A percentile compares a stretch with the other conserved stretches of the same genome.
Evolutionary conservation across 2,888 invertebrate species (phyloP).

Genomic region (Siphlonurus alternatus): DNA sequence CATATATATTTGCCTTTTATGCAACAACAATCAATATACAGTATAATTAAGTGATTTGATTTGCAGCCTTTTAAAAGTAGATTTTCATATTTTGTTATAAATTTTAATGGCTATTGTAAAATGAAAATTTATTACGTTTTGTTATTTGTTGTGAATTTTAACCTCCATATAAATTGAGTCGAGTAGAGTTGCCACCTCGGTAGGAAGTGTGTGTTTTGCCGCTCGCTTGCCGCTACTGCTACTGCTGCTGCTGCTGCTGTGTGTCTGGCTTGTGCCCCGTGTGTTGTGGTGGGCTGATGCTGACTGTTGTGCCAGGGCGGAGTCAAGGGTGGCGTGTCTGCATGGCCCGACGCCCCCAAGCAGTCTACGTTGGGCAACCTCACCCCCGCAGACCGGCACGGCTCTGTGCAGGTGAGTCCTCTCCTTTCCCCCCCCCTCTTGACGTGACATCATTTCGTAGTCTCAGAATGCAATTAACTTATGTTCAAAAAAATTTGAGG

Average conservation of each 20-base stretch:
- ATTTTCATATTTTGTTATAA: too few species aligned
- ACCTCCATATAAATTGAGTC: too few species aligned
- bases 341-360: constrained; percentile 75
- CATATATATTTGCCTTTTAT: too few species aligned
- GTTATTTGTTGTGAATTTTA: too few species aligned
- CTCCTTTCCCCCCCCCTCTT: neutral
- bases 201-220: too few species aligned
- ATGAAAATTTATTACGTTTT: too few species aligned
- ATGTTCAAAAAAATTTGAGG: neutral
- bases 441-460: neutral
- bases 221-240: neutral
- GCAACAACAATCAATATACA: too few species aligned
- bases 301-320: constrained; percentile 18
- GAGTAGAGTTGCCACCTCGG: too few species aligned
- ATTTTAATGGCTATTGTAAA: too few species aligned
- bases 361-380: constrained; percentile 53
- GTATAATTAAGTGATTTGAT: too few species aligned
- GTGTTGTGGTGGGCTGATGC: neutral
- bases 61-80: too few species aligned
- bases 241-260: too few species aligned
- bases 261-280: neutral
- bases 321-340: constrained; percentile 56
- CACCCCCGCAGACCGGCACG: constrained; percentile 89
- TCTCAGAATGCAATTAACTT: neutral
- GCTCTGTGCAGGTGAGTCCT: constrained; percentile 80